Base-by-base conservation (phyloP, 2,113 vertebrate species). In the Thalassarche chlororhynchos region DNA sequence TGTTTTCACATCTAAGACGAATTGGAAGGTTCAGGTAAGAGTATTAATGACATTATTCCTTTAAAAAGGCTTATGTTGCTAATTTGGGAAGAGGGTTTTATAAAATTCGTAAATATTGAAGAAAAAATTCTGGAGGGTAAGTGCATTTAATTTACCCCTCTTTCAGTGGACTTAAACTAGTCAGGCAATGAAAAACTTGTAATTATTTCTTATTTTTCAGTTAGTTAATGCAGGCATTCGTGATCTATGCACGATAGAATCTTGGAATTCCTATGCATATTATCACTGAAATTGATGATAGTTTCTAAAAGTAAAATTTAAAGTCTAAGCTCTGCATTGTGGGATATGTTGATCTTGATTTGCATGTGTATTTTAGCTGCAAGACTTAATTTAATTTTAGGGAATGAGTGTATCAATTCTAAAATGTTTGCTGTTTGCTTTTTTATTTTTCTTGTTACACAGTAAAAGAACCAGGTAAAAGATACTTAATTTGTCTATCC, bases 1-100 rank as follows among this genome's bases (percentile, higher is more conserved):
- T 99, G 99, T 99, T 99, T 98, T 99, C 99, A 96, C 99, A 99
- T 98, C 99, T 99, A 98, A 99, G 99, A 98, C 99, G 99, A 98
- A 99, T 99, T 38, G 99, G 99, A 98, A 99, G 99, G 97, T 99
- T 99, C 99, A 99, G 99, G 99, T 99, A 97, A 96, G 85, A 77
- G 18, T 55, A n/a, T 89, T 95, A 75, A 49, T 89, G 36, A 44
- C 12, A 19, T 25, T n/a, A 24, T 66, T 81, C 34, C 24, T 96
- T 84, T 76, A 9, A 34, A 91, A 89, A 85, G 38, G 12, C 13
- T 69, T 91, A 14, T n/a, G 25, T 72, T 80, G 20, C 36, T 94
- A 42, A 57, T 87, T 65, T 87, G 55, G 32, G 47, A 62, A 74
- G 34, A 62, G 16, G 5, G 9, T 21, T 95, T 91, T 65, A 15